Conservation (phyloP, 2,888 invertebrate genomes). For the Andrena dorsata region DNA sequence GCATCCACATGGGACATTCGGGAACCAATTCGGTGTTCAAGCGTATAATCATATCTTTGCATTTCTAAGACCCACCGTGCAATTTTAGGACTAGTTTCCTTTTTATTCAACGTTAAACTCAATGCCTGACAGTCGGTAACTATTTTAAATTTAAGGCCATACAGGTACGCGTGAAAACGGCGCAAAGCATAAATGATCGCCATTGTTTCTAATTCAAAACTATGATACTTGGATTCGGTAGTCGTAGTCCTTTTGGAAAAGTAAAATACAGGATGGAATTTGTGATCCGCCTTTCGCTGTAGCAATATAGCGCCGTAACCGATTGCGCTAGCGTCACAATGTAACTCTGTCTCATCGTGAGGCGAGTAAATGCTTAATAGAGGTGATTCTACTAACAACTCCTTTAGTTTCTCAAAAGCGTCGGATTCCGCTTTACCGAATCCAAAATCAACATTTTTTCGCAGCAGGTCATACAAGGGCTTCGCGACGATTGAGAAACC, state of each 20-base stretch:
- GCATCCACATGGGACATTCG: conserved; percentile 28
- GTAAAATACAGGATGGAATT: conserved; percentile 77
- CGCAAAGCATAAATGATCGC: conserved; percentile 68
- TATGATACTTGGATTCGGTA: conserved; percentile 74
- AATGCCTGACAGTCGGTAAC: conserved; percentile 16
- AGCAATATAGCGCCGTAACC: conserved; percentile 73
- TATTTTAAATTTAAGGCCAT: conserved; percentile 40
- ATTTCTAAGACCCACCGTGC: conserved; percentile 29
- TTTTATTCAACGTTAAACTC: conserved; percentile 25
- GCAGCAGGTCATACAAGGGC: conserved; percentile 2
- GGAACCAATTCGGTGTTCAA: conserved; percentile 7
- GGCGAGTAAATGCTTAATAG: conserved; percentile 16
- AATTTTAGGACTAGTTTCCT: conserved; percentile 28
- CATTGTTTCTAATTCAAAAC: conserved; percentile 77
- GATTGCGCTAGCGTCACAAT: conserved; percentile 77
- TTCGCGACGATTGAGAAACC: not conserved
- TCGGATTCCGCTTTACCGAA: not conserved
- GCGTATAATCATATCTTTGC: conserved; percentile 16
- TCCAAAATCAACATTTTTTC: not conserved
- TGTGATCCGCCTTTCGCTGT: conserved; percentile 73
- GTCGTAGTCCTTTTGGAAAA: conserved; percentile 77
- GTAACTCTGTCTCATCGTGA: conserved; percentile 76
- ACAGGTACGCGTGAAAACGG: conserved; percentile 72
- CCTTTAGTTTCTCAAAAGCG: not conserved
- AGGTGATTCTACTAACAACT: not conserved